Evolutionary conservation across 2,797 vertebrate species (phyloP), one percentile per base, ranked within the genome.

Genomic region (Euthynnus affinis): DNA sequence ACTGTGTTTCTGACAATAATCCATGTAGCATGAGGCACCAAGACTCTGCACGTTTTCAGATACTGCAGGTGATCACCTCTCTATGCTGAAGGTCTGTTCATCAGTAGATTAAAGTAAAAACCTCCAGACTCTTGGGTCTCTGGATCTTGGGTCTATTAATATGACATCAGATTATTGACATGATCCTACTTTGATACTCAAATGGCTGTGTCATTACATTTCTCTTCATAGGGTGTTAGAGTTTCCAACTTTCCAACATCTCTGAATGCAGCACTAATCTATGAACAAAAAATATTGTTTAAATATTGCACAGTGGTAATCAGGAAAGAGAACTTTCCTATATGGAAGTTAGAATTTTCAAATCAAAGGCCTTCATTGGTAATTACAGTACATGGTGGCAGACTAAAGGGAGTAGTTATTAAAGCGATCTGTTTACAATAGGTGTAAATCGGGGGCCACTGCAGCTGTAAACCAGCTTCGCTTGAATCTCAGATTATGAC

Each of bases 401-500:
- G 34, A 71, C 22, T 63, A 44, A 32, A 71, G 27, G 52, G 76
- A 61, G 40, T 27, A 74, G 27, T 85, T 64, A 63, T 64, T 73
- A 49, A 52, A 65, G 59, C 23, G 27, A 13, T 66, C 23, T 71
- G 70, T 85, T 85, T 87, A 81, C 79, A 88, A 52, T 32, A 29
- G 15, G 17, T 4, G 23, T 73, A 37, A 27, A 78, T 74, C 1
- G 66, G 58, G 68, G 61, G 70, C 46, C 46, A 8, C 18, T 18
- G 17, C 46, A 49, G 46, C 46, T 49, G 18, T 49, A 20, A 20
- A 20, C 46, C 46, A 49, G 46, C 70, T 70, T 67, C 53, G 80
- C 53, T 83, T 77, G 22, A 72, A 65, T 86, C 78, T 78, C 74
- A 74, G 66, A 80, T 82, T 83, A 70, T 76, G 78, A 80, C 61